A percentile compares a stretch with the other conserved stretches of the same genome.
phyloP scores from a whole-genome alignment of 35 echinoderm and acorn worm species.

The Ophioderma brevispina region DNA sequence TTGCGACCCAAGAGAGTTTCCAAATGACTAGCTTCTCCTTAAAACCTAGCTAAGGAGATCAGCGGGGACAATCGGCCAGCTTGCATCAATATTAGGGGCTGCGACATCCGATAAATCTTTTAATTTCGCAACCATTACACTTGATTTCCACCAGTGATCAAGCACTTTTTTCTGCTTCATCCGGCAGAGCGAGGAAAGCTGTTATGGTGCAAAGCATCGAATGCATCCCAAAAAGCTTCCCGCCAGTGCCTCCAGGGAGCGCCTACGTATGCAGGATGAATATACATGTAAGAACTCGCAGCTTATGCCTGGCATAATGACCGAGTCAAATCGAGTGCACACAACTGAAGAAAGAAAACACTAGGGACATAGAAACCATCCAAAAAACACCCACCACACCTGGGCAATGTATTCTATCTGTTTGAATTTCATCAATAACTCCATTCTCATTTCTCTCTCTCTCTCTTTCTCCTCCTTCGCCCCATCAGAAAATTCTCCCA shows the following conservation, averaged over 20 bases:
- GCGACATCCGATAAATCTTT: constrained; percentile 61
- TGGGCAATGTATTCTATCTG: neutral
- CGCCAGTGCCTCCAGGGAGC: neutral
- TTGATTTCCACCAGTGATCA: constrained; percentile 65
- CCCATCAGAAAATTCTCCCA: neutral
- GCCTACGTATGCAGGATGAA: neutral
- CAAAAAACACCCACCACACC: neutral
- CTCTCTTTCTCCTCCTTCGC: neutral
- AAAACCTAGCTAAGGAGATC: constrained; percentile 51
- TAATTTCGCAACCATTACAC: constrained; percentile 75
- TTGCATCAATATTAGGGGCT: constrained; percentile 44
- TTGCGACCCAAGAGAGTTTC: constrained; percentile 37
- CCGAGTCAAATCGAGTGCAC: neutral
- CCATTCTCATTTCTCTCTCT: no score
- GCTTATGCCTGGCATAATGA: neutral
- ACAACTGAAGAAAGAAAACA: neutral
- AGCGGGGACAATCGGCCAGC: constrained; percentile 45
- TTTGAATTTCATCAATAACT: neutral
- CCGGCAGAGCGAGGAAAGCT: neutral
- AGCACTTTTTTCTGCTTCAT: constrained; percentile 19
- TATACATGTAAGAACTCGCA: neutral
- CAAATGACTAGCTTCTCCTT: constrained; percentile 76
- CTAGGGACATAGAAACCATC: neutral
- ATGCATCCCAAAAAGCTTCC: neutral
- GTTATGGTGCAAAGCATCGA: neutral